Conservation (phyloP, 2,797 vertebrate genomes). For the Thalassophryne amazonica region DNA sequence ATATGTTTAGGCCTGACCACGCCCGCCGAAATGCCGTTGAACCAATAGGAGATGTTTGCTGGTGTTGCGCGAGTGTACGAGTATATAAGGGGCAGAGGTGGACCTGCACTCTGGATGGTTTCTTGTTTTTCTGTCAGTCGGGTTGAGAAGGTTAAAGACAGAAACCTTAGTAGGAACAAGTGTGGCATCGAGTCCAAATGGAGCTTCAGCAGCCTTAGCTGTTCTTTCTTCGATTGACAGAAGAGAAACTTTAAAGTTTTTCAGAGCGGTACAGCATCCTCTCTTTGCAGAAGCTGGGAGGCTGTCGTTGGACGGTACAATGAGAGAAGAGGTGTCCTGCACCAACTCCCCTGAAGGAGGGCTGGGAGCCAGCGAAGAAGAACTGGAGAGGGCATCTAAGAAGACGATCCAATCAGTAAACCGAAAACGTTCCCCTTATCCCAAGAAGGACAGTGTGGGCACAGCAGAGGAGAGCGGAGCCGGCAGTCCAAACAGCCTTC, state of each 20-base stretch:
- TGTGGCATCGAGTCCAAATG: slow-evolving; percentile 44
- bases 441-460: slow-evolving; percentile 52
- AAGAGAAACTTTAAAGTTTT: slow-evolving; percentile 9
- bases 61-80: slow-evolving; percentile 39
- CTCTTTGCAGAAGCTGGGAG: slow-evolving; percentile 44
- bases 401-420: slow-evolving; percentile 63
- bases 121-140: slow-evolving; percentile 72
- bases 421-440: slow-evolving; percentile 75
- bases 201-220: slow-evolving; percentile 49
- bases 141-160: slow-evolving; percentile 54
- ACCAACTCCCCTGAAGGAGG: slow-evolving; percentile 83
- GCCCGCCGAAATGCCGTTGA: slow-evolving; percentile 43
- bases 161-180: slow-evolving; percentile 43
- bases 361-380: slow-evolving; percentile 79
- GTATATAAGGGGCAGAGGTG: slow-evolving; percentile 71
- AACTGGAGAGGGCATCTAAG: slow-evolving; percentile 75
- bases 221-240: slow-evolving; percentile 20
- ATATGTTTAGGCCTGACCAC: slow-evolving; percentile 42
- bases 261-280: slow-evolving; percentile 35
- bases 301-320: slow-evolving; percentile 49
- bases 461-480: slow-evolving; percentile 68
- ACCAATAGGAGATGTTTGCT: slow-evolving; percentile 59
- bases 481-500: slow-evolving; percentile 69
- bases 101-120: slow-evolving; percentile 72
- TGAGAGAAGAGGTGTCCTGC: slow-evolving; percentile 84